Evolutionary conservation across 2,113 vertebrate genomes (phyloP).

Genomic region (Atrichornis clamosus): DNA sequence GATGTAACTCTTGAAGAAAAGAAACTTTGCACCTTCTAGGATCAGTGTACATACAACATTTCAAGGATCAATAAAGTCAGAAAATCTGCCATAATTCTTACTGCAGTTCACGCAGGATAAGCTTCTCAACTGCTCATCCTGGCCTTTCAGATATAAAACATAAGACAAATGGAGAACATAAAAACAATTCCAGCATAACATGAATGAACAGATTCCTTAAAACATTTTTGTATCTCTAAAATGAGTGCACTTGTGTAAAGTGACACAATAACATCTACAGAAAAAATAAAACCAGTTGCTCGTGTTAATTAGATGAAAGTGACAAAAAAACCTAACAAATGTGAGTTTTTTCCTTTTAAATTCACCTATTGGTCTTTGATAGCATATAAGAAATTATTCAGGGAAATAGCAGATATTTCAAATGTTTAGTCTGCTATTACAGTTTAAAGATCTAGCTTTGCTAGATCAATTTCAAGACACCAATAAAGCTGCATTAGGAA

Average conservation of each 20-base stretch:
- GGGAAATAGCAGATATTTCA: background rate
- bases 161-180: background rate
- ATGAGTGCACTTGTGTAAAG: background rate
- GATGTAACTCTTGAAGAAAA: background rate
- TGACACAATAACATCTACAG: background rate
- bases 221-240: background rate
- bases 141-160: background rate
- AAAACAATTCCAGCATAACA: background rate
- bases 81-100: background rate
- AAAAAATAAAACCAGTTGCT: background rate
- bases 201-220: background rate
- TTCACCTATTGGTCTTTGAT: background rate
- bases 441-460: background rate
- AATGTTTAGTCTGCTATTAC: background rate
- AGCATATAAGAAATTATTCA: background rate
- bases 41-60: background rate
- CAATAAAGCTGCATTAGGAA: background rate
- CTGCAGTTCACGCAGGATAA: background rate
- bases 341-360: background rate
- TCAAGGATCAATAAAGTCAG: background rate
- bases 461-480: background rate
- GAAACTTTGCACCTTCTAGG: background rate
- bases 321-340: background rate
- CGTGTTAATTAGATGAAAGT: background rate
- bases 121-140: background rate